phyloP scores from a whole-genome alignment of 2,113 vertebrate species.

The Accipiter virgatus region DNA sequence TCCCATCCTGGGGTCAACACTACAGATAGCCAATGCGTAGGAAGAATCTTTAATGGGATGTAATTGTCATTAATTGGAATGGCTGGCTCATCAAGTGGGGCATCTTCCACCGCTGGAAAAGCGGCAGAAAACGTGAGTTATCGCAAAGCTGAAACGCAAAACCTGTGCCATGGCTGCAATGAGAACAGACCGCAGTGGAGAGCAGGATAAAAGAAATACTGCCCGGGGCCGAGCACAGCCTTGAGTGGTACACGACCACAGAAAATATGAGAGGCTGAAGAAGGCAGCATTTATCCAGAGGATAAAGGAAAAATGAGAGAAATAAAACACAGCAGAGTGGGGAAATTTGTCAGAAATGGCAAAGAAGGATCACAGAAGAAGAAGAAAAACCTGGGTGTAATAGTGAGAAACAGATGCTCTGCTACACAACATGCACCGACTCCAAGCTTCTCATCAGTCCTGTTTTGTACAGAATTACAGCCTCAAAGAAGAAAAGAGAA shows the following conservation, averaged over 20 bases:
- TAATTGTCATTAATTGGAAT: neutral
- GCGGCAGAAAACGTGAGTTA: neutral
- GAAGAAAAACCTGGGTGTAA: neutral
- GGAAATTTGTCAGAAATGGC: slow-evolving; percentile 24
- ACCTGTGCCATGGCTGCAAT: neutral
- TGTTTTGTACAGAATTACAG: neutral
- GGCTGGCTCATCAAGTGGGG: neutral
- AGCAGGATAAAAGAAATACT: neutral
- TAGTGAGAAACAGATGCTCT: neutral
- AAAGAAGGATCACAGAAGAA: slow-evolving; percentile 15
- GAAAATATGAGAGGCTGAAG: neutral
- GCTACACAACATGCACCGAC: neutral
- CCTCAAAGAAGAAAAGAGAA: neutral
- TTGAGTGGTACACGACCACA: neutral
- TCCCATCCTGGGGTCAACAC: neutral
- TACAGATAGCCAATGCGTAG: neutral
- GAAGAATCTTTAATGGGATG: neutral
- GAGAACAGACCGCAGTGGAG: neutral
- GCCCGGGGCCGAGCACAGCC: neutral
- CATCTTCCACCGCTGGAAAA: neutral
- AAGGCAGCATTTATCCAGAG: neutral
- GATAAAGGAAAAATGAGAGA: neutral
- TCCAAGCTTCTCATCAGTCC: neutral
- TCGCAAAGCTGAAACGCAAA: rapidly evolving
- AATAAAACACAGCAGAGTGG: neutral